phyloP scores from a whole-genome alignment of 2,113 vertebrate species.

The Trochalopteron elliotii region DNA sequence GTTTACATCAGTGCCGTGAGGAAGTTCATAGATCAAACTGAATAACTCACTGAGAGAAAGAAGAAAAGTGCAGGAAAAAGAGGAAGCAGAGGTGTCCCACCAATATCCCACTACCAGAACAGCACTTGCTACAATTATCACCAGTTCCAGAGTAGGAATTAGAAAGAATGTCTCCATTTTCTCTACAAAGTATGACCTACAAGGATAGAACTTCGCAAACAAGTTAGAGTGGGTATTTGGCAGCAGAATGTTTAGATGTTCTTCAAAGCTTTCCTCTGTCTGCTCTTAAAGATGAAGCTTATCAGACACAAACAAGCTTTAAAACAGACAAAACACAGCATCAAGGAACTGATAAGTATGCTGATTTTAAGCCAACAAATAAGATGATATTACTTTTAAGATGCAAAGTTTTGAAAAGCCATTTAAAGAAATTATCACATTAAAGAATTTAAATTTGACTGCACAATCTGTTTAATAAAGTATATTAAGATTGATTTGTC shows the following conservation, averaged over 20 bases:
- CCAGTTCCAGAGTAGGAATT: not conserved
- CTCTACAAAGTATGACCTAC: not conserved
- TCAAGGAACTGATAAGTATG: not conserved
- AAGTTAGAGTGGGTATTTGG: not conserved
- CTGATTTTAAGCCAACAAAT: not conserved
- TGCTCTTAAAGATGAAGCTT: not conserved
- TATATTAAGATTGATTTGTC: not conserved
- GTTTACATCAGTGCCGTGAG: not conserved
- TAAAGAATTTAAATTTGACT: slow-evolving; percentile 31
- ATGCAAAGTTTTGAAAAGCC: not conserved
- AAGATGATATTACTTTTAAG: not conserved
- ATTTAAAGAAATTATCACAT: not conserved
- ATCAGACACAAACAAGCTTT: not conserved
- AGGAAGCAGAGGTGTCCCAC: not conserved
- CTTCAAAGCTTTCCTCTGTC: not conserved
- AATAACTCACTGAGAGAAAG: not conserved
- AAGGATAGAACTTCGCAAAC: not conserved
- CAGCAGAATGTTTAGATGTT: not conserved
- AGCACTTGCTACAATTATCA: not conserved
- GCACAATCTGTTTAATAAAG: not conserved
- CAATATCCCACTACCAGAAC: not conserved
- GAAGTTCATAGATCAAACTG: not conserved
- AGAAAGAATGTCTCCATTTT: not conserved
- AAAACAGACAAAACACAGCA: not conserved
- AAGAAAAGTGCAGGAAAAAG: not conserved